phyloP scores from a whole-genome alignment of 2,113 vertebrate species.

The Chelonoidis abingdonii region DNA sequence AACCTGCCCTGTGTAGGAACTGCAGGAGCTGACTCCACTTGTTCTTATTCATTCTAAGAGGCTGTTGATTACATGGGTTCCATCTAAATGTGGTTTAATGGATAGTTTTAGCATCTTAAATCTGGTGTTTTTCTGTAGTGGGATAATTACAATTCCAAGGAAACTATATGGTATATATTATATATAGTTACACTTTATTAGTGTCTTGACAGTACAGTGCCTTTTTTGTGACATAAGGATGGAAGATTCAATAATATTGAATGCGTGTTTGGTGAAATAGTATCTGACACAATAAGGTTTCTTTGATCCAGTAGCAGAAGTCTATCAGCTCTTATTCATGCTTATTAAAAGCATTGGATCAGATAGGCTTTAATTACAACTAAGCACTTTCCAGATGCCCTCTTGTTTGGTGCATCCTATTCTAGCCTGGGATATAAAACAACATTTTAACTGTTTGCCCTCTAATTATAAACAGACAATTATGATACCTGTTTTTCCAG shows the following conservation, averaged over 20 bases:
- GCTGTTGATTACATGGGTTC: not conserved
- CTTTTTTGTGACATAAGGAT: not conserved
- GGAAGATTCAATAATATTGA: constrained; percentile 42
- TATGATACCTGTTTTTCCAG: not conserved
- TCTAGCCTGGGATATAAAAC: not conserved
- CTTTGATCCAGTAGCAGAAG: constrained; percentile 53
- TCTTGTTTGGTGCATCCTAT: not conserved
- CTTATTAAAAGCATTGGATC: constrained; percentile 35
- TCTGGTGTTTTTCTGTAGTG: constrained; percentile 14
- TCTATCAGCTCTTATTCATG: constrained; percentile 32
- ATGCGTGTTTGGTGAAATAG: constrained; percentile 41
- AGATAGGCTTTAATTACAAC: constrained; percentile 19
- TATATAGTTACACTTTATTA: not conserved
- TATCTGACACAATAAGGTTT: constrained; percentile 27
- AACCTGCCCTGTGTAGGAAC: not conserved
- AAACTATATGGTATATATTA: constrained; percentile 32
- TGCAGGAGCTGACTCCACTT: not conserved
- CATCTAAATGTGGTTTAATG: not conserved
- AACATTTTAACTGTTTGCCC: not conserved
- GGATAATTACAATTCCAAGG: constrained; percentile 36
- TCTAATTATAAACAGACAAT: not conserved
- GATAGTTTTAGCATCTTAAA: not conserved
- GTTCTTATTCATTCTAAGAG: not conserved
- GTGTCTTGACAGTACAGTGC: constrained; percentile 22
- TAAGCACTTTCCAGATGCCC: constrained; percentile 23